Evolutionary conservation across 2,113 vertebrate species (phyloP).

Genomic region (Clarias magur): DNA sequence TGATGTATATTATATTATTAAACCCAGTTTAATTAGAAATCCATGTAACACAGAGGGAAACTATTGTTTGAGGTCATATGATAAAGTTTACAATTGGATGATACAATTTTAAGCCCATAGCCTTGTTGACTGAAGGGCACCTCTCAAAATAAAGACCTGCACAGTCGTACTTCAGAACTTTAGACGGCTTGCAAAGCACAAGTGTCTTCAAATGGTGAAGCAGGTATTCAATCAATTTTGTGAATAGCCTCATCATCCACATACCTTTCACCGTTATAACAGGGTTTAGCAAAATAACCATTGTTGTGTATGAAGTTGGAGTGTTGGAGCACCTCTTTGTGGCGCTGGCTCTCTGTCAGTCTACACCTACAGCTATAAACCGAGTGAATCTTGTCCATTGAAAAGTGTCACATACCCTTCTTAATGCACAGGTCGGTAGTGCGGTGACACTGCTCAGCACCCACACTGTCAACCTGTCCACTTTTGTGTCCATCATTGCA

Average conservation of each 20-base stretch:
- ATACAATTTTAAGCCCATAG: background rate
- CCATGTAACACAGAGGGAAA: background rate
- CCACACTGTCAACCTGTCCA: slow-evolving; percentile 52
- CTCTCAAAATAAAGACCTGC: background rate
- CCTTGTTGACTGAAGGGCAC: background rate
- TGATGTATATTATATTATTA: background rate
- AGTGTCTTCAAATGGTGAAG: background rate
- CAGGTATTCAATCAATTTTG: background rate
- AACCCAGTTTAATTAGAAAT: background rate
- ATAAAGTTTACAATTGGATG: background rate
- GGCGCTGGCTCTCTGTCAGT: slow-evolving; percentile 6
- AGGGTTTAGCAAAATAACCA: slow-evolving; percentile 33
- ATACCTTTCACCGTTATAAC: background rate
- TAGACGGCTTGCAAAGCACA: background rate
- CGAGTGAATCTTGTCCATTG: slow-evolving; percentile 45
- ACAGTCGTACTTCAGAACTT: background rate
- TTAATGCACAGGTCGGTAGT: slow-evolving; percentile 31
- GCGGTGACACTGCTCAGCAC: slow-evolving; percentile 46
- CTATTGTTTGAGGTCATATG: background rate
- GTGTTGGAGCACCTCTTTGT: slow-evolving; percentile 9
- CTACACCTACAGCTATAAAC: slow-evolving; percentile 24
- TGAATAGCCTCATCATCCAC: background rate
- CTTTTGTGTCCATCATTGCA: slow-evolving; percentile 40
- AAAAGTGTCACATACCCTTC: slow-evolving; percentile 50
- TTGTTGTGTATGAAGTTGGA: slow-evolving; percentile 18